Evolutionary conservation across 2,113 vertebrate species (phyloP).

Genomic region (Parus major): DNA sequence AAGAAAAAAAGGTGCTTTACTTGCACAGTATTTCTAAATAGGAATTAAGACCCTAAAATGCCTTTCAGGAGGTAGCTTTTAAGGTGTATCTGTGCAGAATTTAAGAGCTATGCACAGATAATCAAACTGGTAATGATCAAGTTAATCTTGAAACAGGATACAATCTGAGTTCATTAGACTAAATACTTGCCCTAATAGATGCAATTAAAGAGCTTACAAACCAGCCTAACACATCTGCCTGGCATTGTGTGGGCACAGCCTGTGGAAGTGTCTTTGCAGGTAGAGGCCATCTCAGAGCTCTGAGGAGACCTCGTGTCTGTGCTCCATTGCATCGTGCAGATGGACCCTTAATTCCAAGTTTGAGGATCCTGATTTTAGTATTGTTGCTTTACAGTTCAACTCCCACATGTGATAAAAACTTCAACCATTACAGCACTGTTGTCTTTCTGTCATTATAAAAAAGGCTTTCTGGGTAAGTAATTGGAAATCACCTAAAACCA

Average conservation of each 20-base stretch:
- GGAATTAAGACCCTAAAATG: background rate
- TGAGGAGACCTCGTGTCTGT: background rate
- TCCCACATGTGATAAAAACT: background rate
- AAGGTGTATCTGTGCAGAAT: background rate
- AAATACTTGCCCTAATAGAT: background rate
- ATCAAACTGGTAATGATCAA: background rate
- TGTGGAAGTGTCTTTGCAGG: background rate
- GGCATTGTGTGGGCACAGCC: background rate
- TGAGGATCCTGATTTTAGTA: background rate
- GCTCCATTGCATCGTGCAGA: background rate
- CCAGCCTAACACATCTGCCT: background rate
- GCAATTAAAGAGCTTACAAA: background rate
- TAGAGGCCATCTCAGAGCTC: background rate
- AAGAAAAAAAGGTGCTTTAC: background rate
- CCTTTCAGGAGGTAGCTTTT: background rate
- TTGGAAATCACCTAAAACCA: background rate
- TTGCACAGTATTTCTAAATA: background rate
- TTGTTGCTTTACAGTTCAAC: background rate
- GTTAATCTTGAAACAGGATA: conserved; percentile 5
- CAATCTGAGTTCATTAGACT: background rate
- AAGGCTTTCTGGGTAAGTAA: background rate
- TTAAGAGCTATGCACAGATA: background rate
- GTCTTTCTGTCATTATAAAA: background rate
- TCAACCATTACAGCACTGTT: background rate
- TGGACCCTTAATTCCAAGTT: background rate